Conservation (phyloP, 2,113 vertebrate species). For the Urocitellus parryii region DNA sequence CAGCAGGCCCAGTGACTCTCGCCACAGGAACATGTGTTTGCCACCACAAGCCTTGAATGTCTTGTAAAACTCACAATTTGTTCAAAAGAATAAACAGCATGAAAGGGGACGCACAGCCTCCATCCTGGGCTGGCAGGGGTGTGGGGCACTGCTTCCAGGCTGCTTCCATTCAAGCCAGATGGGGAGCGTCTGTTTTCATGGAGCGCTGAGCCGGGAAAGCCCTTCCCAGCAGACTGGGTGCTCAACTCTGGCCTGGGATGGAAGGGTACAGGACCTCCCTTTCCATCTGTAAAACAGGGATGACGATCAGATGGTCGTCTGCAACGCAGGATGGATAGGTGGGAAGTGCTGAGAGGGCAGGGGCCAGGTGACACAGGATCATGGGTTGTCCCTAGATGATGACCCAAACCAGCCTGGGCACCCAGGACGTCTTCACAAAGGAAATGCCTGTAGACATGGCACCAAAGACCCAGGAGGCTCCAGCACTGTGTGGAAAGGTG, state of each 20-base stretch:
- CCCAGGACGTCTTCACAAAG: background rate
- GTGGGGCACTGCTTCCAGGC: background rate
- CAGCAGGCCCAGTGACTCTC: background rate
- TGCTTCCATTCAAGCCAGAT: conserved; percentile 78
- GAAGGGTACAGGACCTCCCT: background rate
- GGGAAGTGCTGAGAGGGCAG: background rate
- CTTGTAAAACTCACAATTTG: conserved; percentile 82
- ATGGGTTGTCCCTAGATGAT: background rate
- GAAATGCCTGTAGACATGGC: background rate
- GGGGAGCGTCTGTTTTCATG: background rate
- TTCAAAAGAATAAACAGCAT: conserved; percentile 82
- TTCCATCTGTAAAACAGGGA: background rate
- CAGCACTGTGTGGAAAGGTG: too few relatives aligned
- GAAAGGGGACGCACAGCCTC: conserved; percentile 64
- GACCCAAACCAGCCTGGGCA: background rate
- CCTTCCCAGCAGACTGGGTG: background rate
- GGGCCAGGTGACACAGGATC: background rate
- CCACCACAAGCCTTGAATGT: conserved; percentile 66
- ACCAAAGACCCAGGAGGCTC: background rate
- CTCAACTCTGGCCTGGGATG: background rate
- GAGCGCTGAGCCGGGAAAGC: conserved; percentile 8
- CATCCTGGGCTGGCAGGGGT: conserved; percentile 8
- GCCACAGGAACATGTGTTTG: conserved; percentile 70
- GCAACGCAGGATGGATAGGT: rapidly evolving
- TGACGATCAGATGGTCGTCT: too few relatives aligned